Evolutionary conservation across 2,888 invertebrate genomes (phyloP).

Genomic region (Nasonia oneida): DNA sequence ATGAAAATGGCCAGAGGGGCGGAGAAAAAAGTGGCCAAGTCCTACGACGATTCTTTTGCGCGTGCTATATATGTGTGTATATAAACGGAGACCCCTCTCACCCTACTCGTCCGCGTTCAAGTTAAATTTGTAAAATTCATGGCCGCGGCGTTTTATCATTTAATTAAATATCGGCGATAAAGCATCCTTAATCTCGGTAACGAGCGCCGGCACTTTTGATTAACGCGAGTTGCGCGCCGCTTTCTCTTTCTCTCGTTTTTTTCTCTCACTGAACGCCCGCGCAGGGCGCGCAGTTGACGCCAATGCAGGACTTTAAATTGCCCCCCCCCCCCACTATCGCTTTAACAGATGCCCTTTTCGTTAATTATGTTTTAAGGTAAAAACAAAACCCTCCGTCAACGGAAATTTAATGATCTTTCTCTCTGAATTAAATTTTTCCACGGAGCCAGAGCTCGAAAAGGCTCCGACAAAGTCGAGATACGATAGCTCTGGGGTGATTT

Average conservation of each 20-base stretch:
- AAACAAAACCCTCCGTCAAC: constrained; percentile 48
- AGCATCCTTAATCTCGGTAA: constrained; percentile 71
- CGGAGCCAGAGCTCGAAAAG: background rate
- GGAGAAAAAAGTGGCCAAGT: constrained; percentile 51
- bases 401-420: constrained; percentile 59
- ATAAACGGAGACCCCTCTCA: constrained; percentile 31
- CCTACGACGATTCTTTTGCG: constrained; percentile 52
- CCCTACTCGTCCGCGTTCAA: constrained; percentile 58
- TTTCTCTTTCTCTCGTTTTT: constrained; percentile 47
- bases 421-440: constrained; percentile 50
- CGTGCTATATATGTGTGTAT: constrained; percentile 29
- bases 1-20: background rate
- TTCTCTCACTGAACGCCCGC: constrained; percentile 40
- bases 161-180: constrained; percentile 74
- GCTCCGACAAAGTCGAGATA: background rate
- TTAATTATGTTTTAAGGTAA: constrained; percentile 60
- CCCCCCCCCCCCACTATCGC: constrained; percentile 46
- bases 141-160: constrained; percentile 69
- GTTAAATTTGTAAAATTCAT: constrained; percentile 68
- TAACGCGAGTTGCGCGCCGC: constrained; percentile 64
- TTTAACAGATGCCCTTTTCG: constrained; percentile 62
- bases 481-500: background rate
- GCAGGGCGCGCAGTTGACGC: constrained; percentile 56
- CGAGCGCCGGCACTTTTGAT: constrained; percentile 69
- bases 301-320: constrained; percentile 63